These are phyloP conservation scores for Eupithecia tripunctaria DNA, from an alignment of 2,888 invertebrate genomes.

Conservation along the genomic window DNA sequence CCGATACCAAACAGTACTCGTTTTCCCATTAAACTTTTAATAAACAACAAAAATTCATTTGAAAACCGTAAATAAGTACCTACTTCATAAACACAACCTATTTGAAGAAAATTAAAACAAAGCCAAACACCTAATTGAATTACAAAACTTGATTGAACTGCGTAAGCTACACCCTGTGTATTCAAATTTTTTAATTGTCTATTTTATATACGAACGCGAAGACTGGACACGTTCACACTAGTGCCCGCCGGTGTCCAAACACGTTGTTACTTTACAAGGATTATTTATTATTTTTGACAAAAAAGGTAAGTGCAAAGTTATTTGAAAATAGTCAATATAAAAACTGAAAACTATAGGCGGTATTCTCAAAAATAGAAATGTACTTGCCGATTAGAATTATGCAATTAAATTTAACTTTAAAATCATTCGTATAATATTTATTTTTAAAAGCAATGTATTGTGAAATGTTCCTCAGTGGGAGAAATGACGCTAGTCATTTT, in stretches of 20 bases:
- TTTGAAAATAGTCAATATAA: too few relatives aligned
- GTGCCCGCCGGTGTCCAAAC: slow-evolving; percentile 67
- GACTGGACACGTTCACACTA: slow-evolving; percentile 52
- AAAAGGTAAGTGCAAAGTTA: slow-evolving; percentile 39
- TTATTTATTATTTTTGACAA: slow-evolving; percentile 20
- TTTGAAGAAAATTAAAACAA: neutral
- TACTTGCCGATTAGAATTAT: too few relatives aligned
- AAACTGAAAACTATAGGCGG: too few relatives aligned
- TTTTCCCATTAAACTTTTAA: neutral
- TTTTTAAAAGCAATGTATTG: too few relatives aligned
- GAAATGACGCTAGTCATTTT: too few relatives aligned
- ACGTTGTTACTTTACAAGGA: slow-evolving; percentile 41
- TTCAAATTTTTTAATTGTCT: slow-evolving; percentile 60
- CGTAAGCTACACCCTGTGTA: slow-evolving; percentile 54
- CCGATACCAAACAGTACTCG: neutral
- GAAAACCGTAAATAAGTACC: neutral
- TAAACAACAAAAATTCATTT: neutral
- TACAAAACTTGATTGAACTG: slow-evolving; percentile 1
- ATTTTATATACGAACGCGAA: slow-evolving; percentile 66
- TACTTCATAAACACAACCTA: neutral
- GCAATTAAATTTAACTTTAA: too few relatives aligned
- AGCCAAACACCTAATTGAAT: neutral
- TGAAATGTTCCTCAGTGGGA: too few relatives aligned
- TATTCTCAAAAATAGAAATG: too few relatives aligned
- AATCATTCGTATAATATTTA: too few relatives aligned